Evolutionary conservation across 2,113 vertebrate genomes (phyloP).

Genomic region (Etheostoma spectabile): DNA sequence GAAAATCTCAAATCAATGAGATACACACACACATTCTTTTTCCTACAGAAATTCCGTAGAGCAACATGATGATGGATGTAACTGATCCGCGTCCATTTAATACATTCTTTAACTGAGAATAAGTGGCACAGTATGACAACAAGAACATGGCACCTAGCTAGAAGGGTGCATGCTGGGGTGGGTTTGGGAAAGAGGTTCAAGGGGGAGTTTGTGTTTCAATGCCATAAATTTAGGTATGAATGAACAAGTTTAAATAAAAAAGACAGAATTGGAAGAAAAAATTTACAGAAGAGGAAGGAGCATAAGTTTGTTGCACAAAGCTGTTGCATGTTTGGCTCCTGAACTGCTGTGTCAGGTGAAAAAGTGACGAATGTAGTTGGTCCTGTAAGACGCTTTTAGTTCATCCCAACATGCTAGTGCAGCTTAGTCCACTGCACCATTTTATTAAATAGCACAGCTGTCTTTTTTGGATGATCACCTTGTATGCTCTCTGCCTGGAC

Average conservation of each 20-base stretch:
- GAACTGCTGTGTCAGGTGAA: slow-evolving; percentile 50
- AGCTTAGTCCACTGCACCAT: slow-evolving; percentile 52
- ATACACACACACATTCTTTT: slow-evolving; percentile 6
- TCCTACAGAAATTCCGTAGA: not conserved
- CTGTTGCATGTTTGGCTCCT: slow-evolving; percentile 19
- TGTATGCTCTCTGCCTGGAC: slow-evolving; percentile 19
- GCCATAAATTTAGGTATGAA: not conserved
- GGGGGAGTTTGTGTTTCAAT: not conserved
- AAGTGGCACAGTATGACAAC: not conserved
- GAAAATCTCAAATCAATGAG: slow-evolving; percentile 39
- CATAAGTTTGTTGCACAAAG: slow-evolving; percentile 10
- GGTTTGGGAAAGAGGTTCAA: not conserved
- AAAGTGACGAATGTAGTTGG: slow-evolving; percentile 40
- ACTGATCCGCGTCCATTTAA: not conserved
- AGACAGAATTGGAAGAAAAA: not conserved
- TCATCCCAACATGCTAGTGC: slow-evolving; percentile 49
- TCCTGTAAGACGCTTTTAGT: slow-evolving; percentile 58
- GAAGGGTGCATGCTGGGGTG: not conserved
- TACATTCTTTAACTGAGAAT: not conserved
- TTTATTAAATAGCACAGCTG: slow-evolving; percentile 63
- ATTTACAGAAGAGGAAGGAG: not conserved
- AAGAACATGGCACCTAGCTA: not conserved
- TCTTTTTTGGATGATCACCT: slow-evolving; percentile 51
- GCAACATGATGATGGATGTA: slow-evolving; percentile 6
- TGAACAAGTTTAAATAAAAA: no score